Conservation (phyloP, 2,797 vertebrate species). For the Coranthus polyacanthus region DNA sequence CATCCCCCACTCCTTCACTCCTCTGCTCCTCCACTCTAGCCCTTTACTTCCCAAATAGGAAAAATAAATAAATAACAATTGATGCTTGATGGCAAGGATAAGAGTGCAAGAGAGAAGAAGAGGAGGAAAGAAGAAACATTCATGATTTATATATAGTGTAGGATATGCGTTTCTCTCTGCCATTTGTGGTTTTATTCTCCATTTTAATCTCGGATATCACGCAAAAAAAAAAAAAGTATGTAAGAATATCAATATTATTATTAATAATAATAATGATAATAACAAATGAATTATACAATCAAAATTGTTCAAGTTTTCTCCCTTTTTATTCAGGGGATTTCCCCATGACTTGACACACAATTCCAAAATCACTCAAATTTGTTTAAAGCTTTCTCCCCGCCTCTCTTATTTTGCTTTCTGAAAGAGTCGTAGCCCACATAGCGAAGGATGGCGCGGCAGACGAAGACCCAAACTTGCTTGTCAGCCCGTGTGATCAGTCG, state of each 20-base stretch:
- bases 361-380: slow-evolving; percentile 67
- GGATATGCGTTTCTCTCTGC: slow-evolving; percentile 47
- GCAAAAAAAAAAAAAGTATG: slow-evolving; percentile 49
- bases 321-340: slow-evolving; percentile 52
- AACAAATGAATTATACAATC: slow-evolving; percentile 40
- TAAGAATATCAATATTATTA: slow-evolving; percentile 58
- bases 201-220: slow-evolving; percentile 50
- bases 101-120: slow-evolving; percentile 71
- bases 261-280: slow-evolving; percentile 49
- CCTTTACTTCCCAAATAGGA: slow-evolving; percentile 77
- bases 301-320: slow-evolving; percentile 38
- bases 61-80: slow-evolving; percentile 80
- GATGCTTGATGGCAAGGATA: slow-evolving; percentile 82
- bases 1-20: slow-evolving; percentile 54
- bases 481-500: slow-evolving; percentile 84
- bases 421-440: slow-evolving; percentile 69
- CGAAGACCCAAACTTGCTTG: slow-evolving; percentile 80
- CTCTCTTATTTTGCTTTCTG: slow-evolving; percentile 60
- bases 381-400: slow-evolving; percentile 62
- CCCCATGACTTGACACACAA: slow-evolving; percentile 53
- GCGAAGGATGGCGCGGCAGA: slow-evolving; percentile 67
- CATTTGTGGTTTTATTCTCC: slow-evolving; percentile 66
- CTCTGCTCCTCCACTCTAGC: slow-evolving; percentile 62
- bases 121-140: slow-evolving; percentile 61
- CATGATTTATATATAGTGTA: slow-evolving; percentile 80